phyloP scores from a whole-genome alignment of 2,888 invertebrate genomes.

The Tuberolachnus salignus region DNA sequence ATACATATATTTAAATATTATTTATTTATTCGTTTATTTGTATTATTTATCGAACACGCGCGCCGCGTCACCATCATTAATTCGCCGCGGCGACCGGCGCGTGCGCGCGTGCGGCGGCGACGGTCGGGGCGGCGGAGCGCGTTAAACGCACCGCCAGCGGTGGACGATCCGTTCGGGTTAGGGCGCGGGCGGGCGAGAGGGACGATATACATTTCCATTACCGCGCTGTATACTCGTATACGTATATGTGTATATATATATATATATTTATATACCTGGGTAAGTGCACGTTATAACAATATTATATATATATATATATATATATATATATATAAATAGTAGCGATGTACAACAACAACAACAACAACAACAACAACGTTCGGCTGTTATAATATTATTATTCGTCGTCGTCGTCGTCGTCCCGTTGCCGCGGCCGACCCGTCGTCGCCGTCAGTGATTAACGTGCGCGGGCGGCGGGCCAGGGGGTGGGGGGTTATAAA shows the following conservation, averaged over 20 bases:
- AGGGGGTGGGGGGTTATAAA: slow-evolving; percentile 33
- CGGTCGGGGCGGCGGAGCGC: background rate
- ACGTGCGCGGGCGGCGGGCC: background rate
- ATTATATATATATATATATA: background rate
- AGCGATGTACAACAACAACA: no score
- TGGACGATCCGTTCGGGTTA: no score
- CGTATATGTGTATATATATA: background rate
- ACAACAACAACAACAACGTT: no score
- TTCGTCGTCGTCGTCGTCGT: background rate
- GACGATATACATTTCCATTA: slow-evolving; percentile 54
- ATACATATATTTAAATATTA: no score
- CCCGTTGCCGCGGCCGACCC: background rate
- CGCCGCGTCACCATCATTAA: background rate
- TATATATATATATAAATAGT: background rate
- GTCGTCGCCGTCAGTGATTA: background rate
- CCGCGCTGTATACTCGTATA: slow-evolving; percentile 2
- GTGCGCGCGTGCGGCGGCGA: background rate
- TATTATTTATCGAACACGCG: no score
- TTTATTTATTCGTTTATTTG: no score
- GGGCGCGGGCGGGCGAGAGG: no score
- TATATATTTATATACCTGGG: background rate
- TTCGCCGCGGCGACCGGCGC: background rate
- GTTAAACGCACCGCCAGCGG: no score
- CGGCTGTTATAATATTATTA: slow-evolving; percentile 24
- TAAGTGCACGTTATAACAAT: slow-evolving; percentile 8